These are phyloP conservation scores for Eubasilissa regina DNA, from an alignment of 1,140 invertebrate species.

Conservation along the genomic window DNA sequence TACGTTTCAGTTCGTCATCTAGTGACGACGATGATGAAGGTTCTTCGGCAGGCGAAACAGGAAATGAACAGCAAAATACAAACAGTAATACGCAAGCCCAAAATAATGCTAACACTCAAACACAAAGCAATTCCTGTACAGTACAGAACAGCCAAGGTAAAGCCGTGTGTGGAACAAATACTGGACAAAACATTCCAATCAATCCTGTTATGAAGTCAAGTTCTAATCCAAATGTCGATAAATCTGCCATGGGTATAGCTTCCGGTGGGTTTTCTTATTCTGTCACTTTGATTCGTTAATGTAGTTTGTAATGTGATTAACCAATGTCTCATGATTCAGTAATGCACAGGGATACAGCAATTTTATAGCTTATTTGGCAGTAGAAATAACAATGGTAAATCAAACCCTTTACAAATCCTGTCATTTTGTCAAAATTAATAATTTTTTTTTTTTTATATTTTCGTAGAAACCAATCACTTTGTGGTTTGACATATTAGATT, in stretches of 20 bases:
- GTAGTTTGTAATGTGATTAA: too few species aligned
- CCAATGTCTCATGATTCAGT: too few species aligned
- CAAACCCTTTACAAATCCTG: too few species aligned
- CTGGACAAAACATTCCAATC: constrained; percentile 64
- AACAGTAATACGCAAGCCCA: constrained; percentile 25
- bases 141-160: constrained; percentile 68
- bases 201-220: constrained; percentile 71
- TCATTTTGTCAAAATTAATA: too few species aligned
- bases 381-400: too few species aligned
- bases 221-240: constrained; percentile 70
- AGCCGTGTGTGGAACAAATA: constrained; percentile 62
- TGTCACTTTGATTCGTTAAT: too few species aligned
- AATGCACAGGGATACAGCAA: too few species aligned
- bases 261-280: constrained; percentile 62
- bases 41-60: constrained; percentile 70
- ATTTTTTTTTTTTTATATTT: too few species aligned
- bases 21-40: constrained; percentile 79
- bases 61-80: constrained; percentile 60
- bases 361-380: too few species aligned
- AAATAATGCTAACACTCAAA: constrained; percentile 57
- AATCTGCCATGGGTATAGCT: constrained; percentile 70
- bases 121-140: constrained; percentile 62
- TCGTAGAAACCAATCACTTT: too few species aligned
- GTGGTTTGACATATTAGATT: too few species aligned
- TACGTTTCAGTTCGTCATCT: constrained; percentile 74